Evolutionary conservation across 2,113 vertebrate species (phyloP).

Genomic region (Mustela nigripes): DNA sequence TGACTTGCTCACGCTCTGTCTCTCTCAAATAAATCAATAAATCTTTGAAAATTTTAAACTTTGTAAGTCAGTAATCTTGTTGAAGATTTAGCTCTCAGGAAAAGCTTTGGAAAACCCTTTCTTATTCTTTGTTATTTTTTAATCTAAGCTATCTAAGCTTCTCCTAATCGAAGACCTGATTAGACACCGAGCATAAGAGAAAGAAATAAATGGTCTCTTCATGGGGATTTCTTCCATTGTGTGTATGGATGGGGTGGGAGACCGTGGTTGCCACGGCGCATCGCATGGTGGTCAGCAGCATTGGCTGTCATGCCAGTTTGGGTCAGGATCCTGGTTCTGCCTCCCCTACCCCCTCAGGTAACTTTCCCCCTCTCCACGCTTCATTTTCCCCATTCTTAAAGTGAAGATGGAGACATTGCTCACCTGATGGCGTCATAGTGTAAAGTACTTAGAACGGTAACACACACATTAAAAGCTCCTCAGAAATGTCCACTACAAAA

Average conservation of each 20-base stretch:
- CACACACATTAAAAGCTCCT: neutral
- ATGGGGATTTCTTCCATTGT: neutral
- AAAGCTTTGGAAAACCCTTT: neutral
- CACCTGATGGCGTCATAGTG: neutral
- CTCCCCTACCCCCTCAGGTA: neutral
- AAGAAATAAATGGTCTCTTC: neutral
- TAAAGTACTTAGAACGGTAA: neutral
- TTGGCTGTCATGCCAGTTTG: rapidly evolving
- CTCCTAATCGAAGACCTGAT: neutral
- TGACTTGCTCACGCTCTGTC: neutral
- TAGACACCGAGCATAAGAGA: neutral
- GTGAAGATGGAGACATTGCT: neutral
- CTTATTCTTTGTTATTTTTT: neutral
- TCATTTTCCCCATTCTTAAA: neutral
- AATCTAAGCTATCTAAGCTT: neutral
- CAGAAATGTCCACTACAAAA: neutral
- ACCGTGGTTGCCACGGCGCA: rapidly evolving
- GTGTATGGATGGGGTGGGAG: neutral
- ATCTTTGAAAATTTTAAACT: neutral
- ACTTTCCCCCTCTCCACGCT: no score
- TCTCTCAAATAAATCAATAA: neutral
- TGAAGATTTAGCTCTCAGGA: neutral
- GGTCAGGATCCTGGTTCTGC: neutral
- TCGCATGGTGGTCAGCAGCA: rapidly evolving
- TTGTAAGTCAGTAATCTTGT: neutral